Evolutionary conservation across 2,797 vertebrate genomes (phyloP).

Genomic region (Mus spretus): DNA sequence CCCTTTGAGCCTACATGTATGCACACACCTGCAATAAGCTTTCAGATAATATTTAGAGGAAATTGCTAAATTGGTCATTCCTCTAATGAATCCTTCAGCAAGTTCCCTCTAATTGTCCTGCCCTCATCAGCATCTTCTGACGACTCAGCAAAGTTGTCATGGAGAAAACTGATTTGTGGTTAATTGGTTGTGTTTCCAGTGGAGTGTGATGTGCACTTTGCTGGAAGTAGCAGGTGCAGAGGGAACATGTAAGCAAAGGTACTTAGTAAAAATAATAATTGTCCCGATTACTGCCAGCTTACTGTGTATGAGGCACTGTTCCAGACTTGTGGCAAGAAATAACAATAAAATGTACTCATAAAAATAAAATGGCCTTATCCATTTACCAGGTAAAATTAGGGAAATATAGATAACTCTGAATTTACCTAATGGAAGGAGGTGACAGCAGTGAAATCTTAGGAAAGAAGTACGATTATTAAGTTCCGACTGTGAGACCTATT

Average conservation of each 20-base stretch:
- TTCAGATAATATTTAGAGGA: not conserved
- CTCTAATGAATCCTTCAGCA: constrained; percentile 57
- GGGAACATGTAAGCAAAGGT: not conserved
- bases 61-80: constrained; percentile 55
- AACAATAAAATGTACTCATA: not conserved
- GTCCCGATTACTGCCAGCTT: not conserved
- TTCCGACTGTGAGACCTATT: not conserved
- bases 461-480: not conserved
- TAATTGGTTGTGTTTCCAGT: constrained; percentile 72
- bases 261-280: not conserved
- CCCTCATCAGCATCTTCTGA: constrained; percentile 35
- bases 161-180: constrained; percentile 62
- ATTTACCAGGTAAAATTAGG: constrained; percentile 40
- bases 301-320: not conserved
- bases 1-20: not conserved
- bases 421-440: not conserved
- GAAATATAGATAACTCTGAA: not conserved
- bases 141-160: constrained; percentile 63
- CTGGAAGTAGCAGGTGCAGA: not conserved
- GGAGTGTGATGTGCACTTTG: constrained; percentile 14
- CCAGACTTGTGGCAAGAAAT: not conserved
- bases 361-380: constrained; percentile 16
- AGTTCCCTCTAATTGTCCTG: constrained; percentile 54
- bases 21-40: not conserved
- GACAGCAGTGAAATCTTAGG: not conserved